phyloP scores from a whole-genome alignment of 2,888 invertebrate species.

The Dryobota labecula region DNA sequence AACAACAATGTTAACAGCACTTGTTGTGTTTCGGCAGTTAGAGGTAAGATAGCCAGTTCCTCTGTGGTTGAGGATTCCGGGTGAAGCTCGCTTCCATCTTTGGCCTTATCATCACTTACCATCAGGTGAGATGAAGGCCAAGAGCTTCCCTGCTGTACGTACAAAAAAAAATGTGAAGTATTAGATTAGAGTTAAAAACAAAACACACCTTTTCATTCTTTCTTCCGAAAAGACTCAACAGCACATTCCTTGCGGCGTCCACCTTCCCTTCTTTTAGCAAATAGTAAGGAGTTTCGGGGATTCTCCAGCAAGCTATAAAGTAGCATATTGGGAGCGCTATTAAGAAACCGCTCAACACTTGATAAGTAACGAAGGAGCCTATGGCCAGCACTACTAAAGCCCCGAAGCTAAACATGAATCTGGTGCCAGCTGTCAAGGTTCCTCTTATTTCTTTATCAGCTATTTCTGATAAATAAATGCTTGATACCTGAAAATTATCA shows the following conservation, averaged over 20 bases:
- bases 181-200: neutral
- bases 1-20: too few relatives aligned
- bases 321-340: constrained; percentile 81
- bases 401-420: constrained; percentile 80
- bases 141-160: too few relatives aligned
- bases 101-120: too few relatives aligned
- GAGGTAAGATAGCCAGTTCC: too few relatives aligned
- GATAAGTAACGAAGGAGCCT: constrained; percentile 75
- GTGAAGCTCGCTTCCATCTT: too few relatives aligned
- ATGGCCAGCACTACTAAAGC: constrained; percentile 77
- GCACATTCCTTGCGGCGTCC: constrained; percentile 79
- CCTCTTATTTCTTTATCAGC: constrained; percentile 83
- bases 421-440: constrained; percentile 74
- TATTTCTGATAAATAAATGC: constrained; percentile 83
- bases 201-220: constrained; percentile 43
- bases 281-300: constrained; percentile 91
- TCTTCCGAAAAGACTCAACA: constrained; percentile 64
- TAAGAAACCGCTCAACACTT: constrained; percentile 37
- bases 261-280: constrained; percentile 86
- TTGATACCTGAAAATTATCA: constrained; percentile 56
- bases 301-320: constrained; percentile 84
- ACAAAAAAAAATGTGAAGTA: too few relatives aligned
- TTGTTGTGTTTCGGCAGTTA: too few relatives aligned
- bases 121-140: too few relatives aligned
- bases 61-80: too few relatives aligned